A percentile compares a stretch with the other conserved stretches of the same genome.
phyloP scores from a whole-genome alignment of 2,113 vertebrate species.

The Paraplagusia blochii region DNA sequence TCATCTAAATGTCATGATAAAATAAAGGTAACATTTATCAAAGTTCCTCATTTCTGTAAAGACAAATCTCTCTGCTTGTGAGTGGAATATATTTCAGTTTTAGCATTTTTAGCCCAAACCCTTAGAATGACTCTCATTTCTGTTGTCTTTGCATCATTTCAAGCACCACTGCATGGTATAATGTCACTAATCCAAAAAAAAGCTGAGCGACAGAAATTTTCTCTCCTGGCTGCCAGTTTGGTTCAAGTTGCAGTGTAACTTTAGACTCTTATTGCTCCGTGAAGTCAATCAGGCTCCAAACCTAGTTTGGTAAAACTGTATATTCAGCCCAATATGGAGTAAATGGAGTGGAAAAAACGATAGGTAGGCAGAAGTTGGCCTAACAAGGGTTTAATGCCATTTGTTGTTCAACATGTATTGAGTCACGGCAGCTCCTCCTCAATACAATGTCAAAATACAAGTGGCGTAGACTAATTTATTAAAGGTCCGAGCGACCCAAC shows the following conservation, averaged over 20 bases:
- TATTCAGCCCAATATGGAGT: conserved; percentile 52
- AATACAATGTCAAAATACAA: conserved; percentile 48
- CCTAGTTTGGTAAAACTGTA: conserved; percentile 45
- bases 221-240: conserved; percentile 5
- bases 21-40: too few species aligned
- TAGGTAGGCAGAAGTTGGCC: conserved; percentile 45
- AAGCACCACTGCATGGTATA: not conserved
- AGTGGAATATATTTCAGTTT: not conserved
- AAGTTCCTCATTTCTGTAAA: too few species aligned
- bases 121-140: not conserved
- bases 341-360: conserved; percentile 51
- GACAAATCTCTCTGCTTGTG: too few species aligned
- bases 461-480: conserved; percentile 47
- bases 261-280: conserved; percentile 10
- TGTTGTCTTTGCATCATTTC: not conserved
- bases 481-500: conserved; percentile 46
- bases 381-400: conserved; percentile 54
- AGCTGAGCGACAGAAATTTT: conserved; percentile 8
- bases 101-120: not conserved
- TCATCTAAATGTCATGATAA: too few species aligned
- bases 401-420: conserved; percentile 53
- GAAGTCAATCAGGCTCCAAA: conserved; percentile 42
- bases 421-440: conserved; percentile 44
- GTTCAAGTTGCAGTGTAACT: conserved; percentile 7
- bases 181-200: conserved; percentile 1